These are phyloP conservation scores for Crepidodera aurea DNA, from an alignment of 2,888 invertebrate species.

Conservation along the genomic window DNA sequence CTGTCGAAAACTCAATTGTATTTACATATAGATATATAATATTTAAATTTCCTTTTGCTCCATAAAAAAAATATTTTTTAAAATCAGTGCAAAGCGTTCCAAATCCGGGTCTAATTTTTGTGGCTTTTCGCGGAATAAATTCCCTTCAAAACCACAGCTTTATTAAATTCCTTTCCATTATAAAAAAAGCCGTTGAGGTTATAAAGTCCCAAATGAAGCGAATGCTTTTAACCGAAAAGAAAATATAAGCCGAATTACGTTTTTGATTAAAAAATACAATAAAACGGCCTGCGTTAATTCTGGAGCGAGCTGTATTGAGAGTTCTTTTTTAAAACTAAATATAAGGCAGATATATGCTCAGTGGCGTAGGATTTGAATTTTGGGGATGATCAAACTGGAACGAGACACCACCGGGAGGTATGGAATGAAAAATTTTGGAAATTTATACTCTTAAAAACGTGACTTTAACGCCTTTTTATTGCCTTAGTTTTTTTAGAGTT, in stretches of 20 bases:
- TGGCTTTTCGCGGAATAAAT: background rate
- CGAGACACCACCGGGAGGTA: too few species aligned
- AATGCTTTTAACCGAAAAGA: background rate
- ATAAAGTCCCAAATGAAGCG: slow-evolving; percentile 3
- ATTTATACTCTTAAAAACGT: too few species aligned
- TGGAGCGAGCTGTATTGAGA: background rate
- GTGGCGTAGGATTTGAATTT: too few species aligned
- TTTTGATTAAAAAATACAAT: slow-evolving; percentile 8
- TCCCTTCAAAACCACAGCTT: background rate
- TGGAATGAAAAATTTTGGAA: too few species aligned
- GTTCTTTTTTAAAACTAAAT: background rate
- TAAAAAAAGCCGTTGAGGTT: background rate
- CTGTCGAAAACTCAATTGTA: too few species aligned
- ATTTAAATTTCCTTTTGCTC: too few species aligned
- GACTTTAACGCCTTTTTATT: too few species aligned
- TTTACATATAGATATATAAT: too few species aligned
- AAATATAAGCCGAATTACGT: background rate
- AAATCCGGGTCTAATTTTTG: background rate
- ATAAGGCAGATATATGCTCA: too few species aligned
- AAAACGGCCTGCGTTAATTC: background rate
- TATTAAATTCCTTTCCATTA: slow-evolving; percentile 4
- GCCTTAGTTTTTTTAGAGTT: too few species aligned
- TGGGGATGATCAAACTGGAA: too few species aligned
- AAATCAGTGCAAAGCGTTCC: background rate
- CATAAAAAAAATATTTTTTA: too few species aligned